phyloP scores from a whole-genome alignment of 2,888 invertebrate species.

The Stenolophus ochropezus region DNA sequence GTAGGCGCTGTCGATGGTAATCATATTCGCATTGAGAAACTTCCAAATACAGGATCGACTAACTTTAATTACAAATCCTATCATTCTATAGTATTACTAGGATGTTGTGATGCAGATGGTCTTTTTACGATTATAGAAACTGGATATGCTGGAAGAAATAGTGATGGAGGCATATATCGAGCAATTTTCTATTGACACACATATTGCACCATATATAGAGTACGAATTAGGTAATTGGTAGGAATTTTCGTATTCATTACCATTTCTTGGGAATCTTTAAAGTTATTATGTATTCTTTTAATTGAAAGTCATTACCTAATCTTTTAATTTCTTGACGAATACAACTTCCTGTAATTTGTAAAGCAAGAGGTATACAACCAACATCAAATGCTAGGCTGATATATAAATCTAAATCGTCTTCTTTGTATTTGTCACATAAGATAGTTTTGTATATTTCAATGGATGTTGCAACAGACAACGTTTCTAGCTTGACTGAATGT shows the following conservation, averaged over 20 bases:
- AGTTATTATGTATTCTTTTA: background rate
- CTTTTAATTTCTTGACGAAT: background rate
- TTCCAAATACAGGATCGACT: constrained; percentile 64
- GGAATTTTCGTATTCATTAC: background rate
- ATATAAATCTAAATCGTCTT: background rate
- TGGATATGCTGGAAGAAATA: constrained; percentile 16
- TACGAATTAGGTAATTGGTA: background rate
- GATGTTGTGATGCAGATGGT: constrained; percentile 66
- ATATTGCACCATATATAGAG: background rate
- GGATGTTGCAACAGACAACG: background rate
- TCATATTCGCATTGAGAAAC: constrained; percentile 65
- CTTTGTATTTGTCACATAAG: background rate
- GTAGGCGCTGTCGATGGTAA: constrained; percentile 66
- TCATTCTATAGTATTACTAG: constrained; percentile 67
- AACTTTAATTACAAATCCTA: constrained; percentile 67
- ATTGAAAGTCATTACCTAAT: background rate
- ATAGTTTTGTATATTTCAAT: background rate
- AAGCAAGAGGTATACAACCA: background rate
- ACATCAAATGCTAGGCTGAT: background rate
- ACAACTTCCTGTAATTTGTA: background rate
- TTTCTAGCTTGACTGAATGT: background rate
- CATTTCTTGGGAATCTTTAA: background rate
- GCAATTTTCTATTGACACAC: constrained; percentile 9
- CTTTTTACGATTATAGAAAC: constrained; percentile 66
- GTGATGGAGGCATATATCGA: constrained; percentile 60